Conservation (phyloP, 2,113 vertebrate species). For the Dascyllus trimaculatus region DNA sequence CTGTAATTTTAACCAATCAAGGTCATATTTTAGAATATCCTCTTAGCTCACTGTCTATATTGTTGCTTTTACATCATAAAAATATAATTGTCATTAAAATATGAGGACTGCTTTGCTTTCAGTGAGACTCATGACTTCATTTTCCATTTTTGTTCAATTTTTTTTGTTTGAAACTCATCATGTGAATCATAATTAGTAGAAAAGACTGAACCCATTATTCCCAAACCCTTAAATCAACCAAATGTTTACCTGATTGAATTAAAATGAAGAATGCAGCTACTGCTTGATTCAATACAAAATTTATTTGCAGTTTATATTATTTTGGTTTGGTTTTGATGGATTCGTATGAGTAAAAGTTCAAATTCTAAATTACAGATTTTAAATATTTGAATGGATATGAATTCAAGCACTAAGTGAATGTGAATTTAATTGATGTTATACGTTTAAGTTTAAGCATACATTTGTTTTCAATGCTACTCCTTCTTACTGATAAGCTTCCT, state of each 20-base stretch:
- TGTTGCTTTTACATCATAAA: background rate
- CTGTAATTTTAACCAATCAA: too few species aligned
- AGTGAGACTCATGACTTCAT: background rate
- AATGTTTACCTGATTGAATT: too few species aligned
- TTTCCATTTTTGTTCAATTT: too few species aligned
- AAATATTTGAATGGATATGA: background rate
- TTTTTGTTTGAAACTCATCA: too few species aligned
- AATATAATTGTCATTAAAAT: too few species aligned
- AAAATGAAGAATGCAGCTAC: background rate
- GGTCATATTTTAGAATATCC: too few species aligned
- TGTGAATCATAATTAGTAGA: too few species aligned
- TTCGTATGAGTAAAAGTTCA: background rate
- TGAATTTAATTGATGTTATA: too few species aligned
- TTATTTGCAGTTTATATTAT: background rate
- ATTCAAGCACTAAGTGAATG: background rate
- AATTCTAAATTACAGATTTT: background rate
- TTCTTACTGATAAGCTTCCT: background rate
- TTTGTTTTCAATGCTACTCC: background rate
- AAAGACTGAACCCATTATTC: too few species aligned
- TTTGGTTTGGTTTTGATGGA: background rate
- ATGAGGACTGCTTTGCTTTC: background rate
- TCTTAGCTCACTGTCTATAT: background rate
- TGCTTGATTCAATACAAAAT: conserved; percentile 10
- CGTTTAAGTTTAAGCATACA: background rate
- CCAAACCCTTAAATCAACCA: too few species aligned